phyloP scores from a whole-genome alignment of 1,140 invertebrate genomes.

The Camponotus vicinus region DNA sequence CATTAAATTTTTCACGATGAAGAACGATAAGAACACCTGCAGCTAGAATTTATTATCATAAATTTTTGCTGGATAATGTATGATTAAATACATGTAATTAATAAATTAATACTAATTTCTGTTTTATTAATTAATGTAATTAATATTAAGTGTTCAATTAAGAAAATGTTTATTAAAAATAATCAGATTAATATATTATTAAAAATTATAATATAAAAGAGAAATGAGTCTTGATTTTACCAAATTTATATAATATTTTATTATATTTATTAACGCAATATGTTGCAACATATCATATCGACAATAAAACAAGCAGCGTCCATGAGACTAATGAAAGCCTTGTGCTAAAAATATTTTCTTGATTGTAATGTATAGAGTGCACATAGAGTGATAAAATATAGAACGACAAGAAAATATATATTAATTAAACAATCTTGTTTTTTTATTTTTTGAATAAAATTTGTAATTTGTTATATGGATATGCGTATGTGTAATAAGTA shows the following conservation, averaged over 20 bases:
- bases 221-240: neutral
- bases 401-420: neutral
- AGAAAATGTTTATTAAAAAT: neutral
- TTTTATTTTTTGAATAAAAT: neutral
- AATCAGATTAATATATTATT: neutral
- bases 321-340: slow-evolving; percentile 24
- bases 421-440: neutral
- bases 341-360: slow-evolving; percentile 51
- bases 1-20: no score
- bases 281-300: neutral
- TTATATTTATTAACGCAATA: neutral
- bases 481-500: neutral
- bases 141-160: neutral
- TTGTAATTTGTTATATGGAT: neutral
- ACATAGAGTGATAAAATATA: slow-evolving; percentile 23
- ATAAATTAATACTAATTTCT: no score
- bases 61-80: no score
- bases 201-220: neutral
- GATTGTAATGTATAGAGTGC: slow-evolving; percentile 15
- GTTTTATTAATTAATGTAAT: no score
- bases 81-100: no score
- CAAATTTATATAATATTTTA: neutral
- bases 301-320: neutral
- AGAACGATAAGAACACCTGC: no score
- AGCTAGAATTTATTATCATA: no score